Base-by-base conservation (phyloP, 1,140 invertebrate species). In the Ladona fulva region DNA sequence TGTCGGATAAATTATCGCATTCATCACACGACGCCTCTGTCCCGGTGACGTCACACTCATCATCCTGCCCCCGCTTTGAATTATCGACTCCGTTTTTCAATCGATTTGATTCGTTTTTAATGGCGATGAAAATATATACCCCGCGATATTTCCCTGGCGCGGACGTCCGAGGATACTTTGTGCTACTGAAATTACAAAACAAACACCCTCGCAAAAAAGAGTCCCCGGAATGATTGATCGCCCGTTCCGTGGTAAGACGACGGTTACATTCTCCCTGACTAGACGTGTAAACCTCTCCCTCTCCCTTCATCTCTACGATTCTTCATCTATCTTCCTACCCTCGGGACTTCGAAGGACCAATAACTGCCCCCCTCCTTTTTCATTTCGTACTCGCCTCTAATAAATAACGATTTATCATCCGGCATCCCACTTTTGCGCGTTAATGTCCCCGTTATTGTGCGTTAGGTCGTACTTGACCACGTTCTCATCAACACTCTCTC, bases 331-430 rank as follows among this genome's bases (percentile, higher is more conserved):
- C 52, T 66, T 66, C n/a, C 3, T 12, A 16, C 52, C n/a, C n/a
- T 12, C 52, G 16, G 29, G 10, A 52, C 19, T 52, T 52, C 19
- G 44, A 52, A 66, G 52, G 52, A 66, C 52, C 52, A 66, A 66
- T 66, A 66, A 12, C n/a, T 19, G 19, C 44, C 44, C n/a, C n/a
- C 3, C 52, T 66, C 52, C 52, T 66, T 66, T 66, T 66, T 66
- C n/a, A 66, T 37, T 37, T 37, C 52, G 16, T 19, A 66, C 52
- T 5, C 3, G 3, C 52, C 52, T 22, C 52, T 66, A 19, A 66
- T 66, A 66, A 66, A 66, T 66, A 66, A 66, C 52, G n/a, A 66
- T 66, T 66, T 19, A 66, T 66, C 52, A 66, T 66, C 44, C 19
- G 10, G 19, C 44, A 52, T 52, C 52, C 52, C 14, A 12, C 52